Percentiles rank a stretch among this genome's conserved stretches.
phyloP scores from a whole-genome alignment of 2,113 vertebrate species.

The Emydocephalus ijimae region DNA sequence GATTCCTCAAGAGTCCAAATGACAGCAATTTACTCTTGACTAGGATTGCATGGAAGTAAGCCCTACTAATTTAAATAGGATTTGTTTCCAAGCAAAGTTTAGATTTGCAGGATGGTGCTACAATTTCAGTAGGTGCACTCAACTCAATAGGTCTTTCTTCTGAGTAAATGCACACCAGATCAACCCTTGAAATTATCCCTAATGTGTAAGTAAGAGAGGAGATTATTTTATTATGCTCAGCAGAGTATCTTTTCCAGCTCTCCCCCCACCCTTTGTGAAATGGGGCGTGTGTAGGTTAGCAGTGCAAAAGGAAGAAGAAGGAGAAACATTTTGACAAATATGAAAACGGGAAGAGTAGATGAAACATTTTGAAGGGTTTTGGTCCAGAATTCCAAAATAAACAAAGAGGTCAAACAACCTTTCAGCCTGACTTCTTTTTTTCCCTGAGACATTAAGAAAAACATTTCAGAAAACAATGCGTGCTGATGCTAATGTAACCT shows the following conservation, averaged over 20 bases:
- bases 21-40: neutral
- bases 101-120: neutral
- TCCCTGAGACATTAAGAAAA: slow-evolving; percentile 65
- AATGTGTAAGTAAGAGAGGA: slow-evolving; percentile 8
- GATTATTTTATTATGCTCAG: neutral
- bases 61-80: neutral
- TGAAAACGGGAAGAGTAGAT: slow-evolving; percentile 63
- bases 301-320: slow-evolving; percentile 58
- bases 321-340: slow-evolving; percentile 43
- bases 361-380: slow-evolving; percentile 66
- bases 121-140: neutral
- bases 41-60: neutral
- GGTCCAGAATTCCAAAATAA: slow-evolving; percentile 66
- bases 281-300: slow-evolving; percentile 44
- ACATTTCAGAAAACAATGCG: slow-evolving; percentile 69
- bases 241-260: slow-evolving; percentile 40
- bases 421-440: slow-evolving; percentile 61
- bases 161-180: neutral
- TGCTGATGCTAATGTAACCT: slow-evolving; percentile 66
- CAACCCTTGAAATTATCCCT: slow-evolving; percentile 9
- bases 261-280: slow-evolving; percentile 41
- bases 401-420: slow-evolving; percentile 67
- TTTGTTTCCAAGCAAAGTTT: neutral
- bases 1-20: neutral
- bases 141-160: neutral